Evolutionary conservation across 1,140 invertebrate species (phyloP), one percentile per base, ranked within the genome.

Genomic region (Lepidostoma basale): DNA sequence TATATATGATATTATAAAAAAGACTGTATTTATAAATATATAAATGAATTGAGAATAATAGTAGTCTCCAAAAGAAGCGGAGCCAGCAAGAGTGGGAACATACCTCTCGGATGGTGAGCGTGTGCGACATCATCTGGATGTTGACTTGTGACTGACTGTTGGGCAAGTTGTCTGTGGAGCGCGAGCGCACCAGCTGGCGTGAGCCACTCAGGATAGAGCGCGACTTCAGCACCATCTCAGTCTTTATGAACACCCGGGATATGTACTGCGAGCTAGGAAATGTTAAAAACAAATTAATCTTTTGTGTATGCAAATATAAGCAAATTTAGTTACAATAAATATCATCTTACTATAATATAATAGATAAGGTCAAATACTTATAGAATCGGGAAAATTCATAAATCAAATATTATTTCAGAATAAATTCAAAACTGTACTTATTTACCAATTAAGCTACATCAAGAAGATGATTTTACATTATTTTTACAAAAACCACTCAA

Each of bases 81-180:
- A n/a, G n/a, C n/a, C n/a, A n/a, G n/a, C n/a, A n/a, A n/a, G n/a
- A 36, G 33, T 36, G 33, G 9, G 5, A 45, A 45, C 23, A 42
- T 85, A 96, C 94, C 92, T 96, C 93, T 85, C 92, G 85, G 75
- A 95, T 94, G 68, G 92, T 94, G 67, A 96, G 86, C 39, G 94
- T 96, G 76, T 94, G 92, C 14, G 93, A 95, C 86, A 94, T 91
- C 92, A 94, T 95, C 81, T 95, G 92, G 69, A 96, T 94, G 82
- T 94, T 94, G 80, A 92, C 89, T 85, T 96, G 94, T 47, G 92
- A 93, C 78, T 95, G 92, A 83, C 92, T 94, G 75, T 92, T 93
- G 62, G 93, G 92, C 72, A 96, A 81, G 84, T 94, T 95, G 80
- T 96, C 93, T 44, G 89, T 90, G 20, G 93, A 95, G 74, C 91